Evolutionary conservation across 2,888 invertebrate species (phyloP).

Genomic region (Quadroppia sp.): DNA sequence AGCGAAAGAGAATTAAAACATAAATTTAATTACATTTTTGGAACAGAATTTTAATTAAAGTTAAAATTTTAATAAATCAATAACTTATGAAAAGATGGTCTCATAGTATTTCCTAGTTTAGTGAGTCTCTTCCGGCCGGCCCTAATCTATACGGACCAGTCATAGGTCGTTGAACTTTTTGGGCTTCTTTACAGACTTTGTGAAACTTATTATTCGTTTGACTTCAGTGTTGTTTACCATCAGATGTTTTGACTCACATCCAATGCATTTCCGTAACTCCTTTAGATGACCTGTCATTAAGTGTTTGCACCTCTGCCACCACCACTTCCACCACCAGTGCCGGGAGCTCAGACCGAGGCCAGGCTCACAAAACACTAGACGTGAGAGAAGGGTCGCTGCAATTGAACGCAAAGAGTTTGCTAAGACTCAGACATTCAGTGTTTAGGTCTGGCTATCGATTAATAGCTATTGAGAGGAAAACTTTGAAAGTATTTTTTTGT

Average conservation of each 20-base stretch:
- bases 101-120: slow-evolving; percentile 30
- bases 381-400: background rate
- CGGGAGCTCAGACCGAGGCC: background rate
- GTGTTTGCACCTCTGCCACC: background rate
- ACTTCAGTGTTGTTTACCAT: slow-evolving; percentile 18
- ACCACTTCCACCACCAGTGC: background rate
- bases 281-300: slow-evolving; percentile 19
- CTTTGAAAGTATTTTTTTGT: no score
- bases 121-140: slow-evolving; percentile 25
- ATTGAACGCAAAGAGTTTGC: background rate
- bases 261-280: slow-evolving; percentile 33
- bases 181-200: slow-evolving; percentile 18
- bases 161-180: slow-evolving; percentile 42
- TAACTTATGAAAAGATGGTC: slow-evolving; percentile 12
- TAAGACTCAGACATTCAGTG: no score
- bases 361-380: background rate
- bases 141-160: slow-evolving; percentile 37
- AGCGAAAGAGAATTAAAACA: no score
- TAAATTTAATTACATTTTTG: no score
- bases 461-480: no score
- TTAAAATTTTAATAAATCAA: background rate
- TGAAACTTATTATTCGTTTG: slow-evolving; percentile 24
- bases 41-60: no score
- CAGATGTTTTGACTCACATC: slow-evolving; percentile 22
- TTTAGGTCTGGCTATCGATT: no score